Evolutionary conservation across 37 sponge, comb jelly and placozoan species (phyloP), one percentile per base, ranked within the genome.

Genomic region (Lycopodina hypogea): DNA sequence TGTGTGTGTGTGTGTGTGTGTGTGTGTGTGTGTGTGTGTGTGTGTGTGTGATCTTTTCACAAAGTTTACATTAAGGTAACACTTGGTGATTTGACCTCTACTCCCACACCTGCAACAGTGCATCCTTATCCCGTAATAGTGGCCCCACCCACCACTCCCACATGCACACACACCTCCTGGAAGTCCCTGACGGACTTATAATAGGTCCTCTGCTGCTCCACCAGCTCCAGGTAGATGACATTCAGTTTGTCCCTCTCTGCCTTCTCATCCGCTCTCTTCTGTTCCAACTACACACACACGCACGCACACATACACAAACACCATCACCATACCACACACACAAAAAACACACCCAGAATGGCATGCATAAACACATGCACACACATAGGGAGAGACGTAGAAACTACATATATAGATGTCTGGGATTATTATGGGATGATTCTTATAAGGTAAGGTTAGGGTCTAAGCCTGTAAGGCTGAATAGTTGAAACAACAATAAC

Each of bases 151-250:
- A 19, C 12, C 17, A 12, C 17, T 17, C 55, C 55, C n/a, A n/a
- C n/a, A n/a, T n/a, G n/a, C n/a, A n/a, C n/a, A n/a, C n/a, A n/a
- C 12, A 94, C 94, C 81, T 96, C 97, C 59, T 93, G 94, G 75
- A 96, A 96, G 69, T 88, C 94, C 50, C 81, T 81, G 50, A 96
- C 97, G 26, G 89, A 84, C 77, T 87, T 87, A 71, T 88, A 88
- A 58, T 96, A 96, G 57, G 70, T 33, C 71, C 97, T 87, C 80
- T 93, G 94, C 39, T 96, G 86, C 50, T 96, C 93, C n/a, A 92
- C 86, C 36, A 96, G 82, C 48, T 84, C 82, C 53, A 92, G 78
- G 76, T 96, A 90, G 45, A 81, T 75, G 26, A 72, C 88, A 75
- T 90, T 92, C 45, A 88, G 62, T 19, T 72, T 35, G 68, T 96